Evolutionary conservation across 2,113 vertebrate species (phyloP), one percentile per base, ranked within the genome.

Genomic region (Melanotaenia duboulayi): DNA sequence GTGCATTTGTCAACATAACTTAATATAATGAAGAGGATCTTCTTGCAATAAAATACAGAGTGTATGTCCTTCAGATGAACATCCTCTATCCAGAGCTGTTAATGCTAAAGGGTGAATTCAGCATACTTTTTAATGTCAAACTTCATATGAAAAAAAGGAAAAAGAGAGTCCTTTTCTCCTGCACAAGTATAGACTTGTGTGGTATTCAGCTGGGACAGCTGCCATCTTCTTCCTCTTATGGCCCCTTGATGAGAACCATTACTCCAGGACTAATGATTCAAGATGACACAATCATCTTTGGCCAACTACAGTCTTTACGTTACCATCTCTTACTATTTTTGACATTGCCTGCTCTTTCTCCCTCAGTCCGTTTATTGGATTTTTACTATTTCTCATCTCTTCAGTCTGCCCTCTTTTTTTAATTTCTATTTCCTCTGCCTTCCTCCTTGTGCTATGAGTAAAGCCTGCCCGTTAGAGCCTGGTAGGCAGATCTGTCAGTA

Each of bases 401-500:
- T 73, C 39, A 55, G 28, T 76, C 55, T 54, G 22, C 59, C 70
- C 54, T 37, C 13, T 54, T 63, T 62, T 0, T n/a, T 60, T 71
- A 64, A 67, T 74, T 68, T 64, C 52, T 63, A 80, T 35, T 60
- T 39, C 82, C 60, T 65, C 48, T 37, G 69, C 63, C 52, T 32
- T 73, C 65, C 49, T 71, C 71, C 78, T 59, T 74, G n/a, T 70
- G 57, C 76, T 62, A 71, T 87, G 79, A 89, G 71, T 84, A 78
- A 73, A 82, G 70, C 71, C 73, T 73, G 82, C 59, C 80, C 87
- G 78, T 90, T 66, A 52, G 65, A 81, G 89, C 82, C 89, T 87
- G 60, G 76, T 82, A 87, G 91, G 89, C 91, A 90, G 55, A 84
- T 74, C 86, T 93, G 92, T 95, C 93, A 94, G 71, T 87, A 80